These are phyloP conservation scores for Heliconius ethilla DNA, from an alignment of 2,888 invertebrate genomes.

Conservation along the genomic window DNA sequence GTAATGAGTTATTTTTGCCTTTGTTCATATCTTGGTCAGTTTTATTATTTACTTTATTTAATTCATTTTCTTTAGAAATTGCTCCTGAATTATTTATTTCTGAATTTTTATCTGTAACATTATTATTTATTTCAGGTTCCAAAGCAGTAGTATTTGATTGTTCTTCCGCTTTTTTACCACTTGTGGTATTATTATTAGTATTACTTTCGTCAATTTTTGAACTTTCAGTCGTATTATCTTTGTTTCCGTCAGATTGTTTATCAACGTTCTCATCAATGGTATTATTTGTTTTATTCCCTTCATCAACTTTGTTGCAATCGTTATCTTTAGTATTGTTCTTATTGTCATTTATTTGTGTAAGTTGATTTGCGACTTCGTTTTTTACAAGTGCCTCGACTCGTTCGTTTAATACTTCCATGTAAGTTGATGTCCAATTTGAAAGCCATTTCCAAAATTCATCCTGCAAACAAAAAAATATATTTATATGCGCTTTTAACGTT, in stretches of 20 bases:
- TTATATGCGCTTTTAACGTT: too few relatives aligned
- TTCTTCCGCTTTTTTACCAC: not conserved
- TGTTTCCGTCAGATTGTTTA: not conserved
- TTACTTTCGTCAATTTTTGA: not conserved
- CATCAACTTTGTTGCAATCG: not conserved
- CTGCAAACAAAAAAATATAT: slow-evolving; percentile 32
- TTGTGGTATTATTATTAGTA: not conserved
- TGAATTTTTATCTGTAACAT: not conserved
- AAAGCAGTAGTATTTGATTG: not conserved
- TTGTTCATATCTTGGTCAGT: not conserved
- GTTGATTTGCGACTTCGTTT: slow-evolving; percentile 40
- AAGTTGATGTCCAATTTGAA: slow-evolving; percentile 44
- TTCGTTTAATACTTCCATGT: slow-evolving; percentile 43
- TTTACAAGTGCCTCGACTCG: slow-evolving; percentile 37
- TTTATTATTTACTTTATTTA: slow-evolving; percentile 1
- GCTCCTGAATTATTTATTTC: not conserved
- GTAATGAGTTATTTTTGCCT: slow-evolving; percentile 20
- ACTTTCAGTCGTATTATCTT: not conserved
- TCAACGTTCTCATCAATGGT: not conserved
- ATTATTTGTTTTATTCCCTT: slow-evolving; percentile 4
- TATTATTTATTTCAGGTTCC: not conserved
- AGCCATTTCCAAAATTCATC: slow-evolving; percentile 47
- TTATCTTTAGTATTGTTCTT: not conserved
- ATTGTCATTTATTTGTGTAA: slow-evolving; percentile 21
- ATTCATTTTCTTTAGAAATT: not conserved